Evolutionary conservation across 2,888 invertebrate genomes (phyloP), one percentile per base, ranked within the genome.

Genomic region (Microplitis manilae): DNA sequence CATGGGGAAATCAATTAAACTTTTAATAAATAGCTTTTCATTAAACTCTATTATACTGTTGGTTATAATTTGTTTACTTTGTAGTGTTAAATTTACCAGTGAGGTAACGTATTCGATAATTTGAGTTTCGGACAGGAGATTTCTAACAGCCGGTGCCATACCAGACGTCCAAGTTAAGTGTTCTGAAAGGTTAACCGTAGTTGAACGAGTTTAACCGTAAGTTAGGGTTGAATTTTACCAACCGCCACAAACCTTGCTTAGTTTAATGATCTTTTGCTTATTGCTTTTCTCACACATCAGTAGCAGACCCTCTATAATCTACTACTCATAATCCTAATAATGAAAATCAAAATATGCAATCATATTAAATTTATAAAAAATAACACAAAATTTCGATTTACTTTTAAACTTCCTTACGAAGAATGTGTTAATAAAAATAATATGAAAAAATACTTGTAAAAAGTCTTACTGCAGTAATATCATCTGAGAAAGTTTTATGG

Each of bases 221-320:
- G 84, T 86, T 86, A 81, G 82, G 85, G 84, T 84, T 85, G 81
- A 85, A 85, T 87, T 85, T 84, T 83, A 82, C 78, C 79, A 79
- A 67, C 76, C 79, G 81, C 81, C 82, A 81, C 73, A 76, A 80
- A 80, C 79, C 78, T 75, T 79, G 79, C 82, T 20, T 9, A 86
- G 84, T 85, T 88, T 87, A 87, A 87, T 86, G 86, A 87, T 88
- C 86, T 86, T 84, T 87, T 86, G 82, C 79, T 87, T 87, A 88
- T 87, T 85, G 85, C 85, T 86, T 86, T 78, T 80, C 83, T 80
- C 73, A 39, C 67, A 61, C 61, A 20, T 17, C 30, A 59, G 41
- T 5, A 70, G 59, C 50, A 17, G 13, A 71, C 65, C 65, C 38
- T 65, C 38, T 15, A 13, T 30, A 30, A 30, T 20, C 8, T 38